Percentiles rank a stretch among this genome's conserved stretches.
These are phyloP conservation scores for Petrophora chlorosata DNA, from an alignment of 2,888 invertebrate species.

Conservation along the genomic window DNA sequence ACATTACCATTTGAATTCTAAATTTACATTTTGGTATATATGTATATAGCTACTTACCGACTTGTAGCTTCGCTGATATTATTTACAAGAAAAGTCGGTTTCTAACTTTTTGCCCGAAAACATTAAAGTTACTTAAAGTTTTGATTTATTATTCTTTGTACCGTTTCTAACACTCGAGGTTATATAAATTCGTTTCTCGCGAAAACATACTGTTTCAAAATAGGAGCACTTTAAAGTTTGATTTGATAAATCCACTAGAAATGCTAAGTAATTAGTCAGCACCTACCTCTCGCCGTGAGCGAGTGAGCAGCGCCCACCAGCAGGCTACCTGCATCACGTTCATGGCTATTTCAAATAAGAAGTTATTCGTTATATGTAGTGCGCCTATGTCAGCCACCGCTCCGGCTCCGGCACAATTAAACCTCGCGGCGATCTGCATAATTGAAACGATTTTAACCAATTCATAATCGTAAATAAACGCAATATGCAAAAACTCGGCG, in stretches of 20 bases:
- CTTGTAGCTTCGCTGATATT: conserved; percentile 6
- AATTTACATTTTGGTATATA: conserved; percentile 14
- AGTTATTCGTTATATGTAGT: background rate
- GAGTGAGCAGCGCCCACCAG: too few species aligned
- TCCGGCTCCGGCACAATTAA: background rate
- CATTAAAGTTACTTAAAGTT: conserved; percentile 9
- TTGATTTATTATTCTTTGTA: conserved; percentile 9
- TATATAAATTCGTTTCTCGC: background rate
- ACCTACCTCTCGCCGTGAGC: too few species aligned
- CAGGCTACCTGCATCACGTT: too few species aligned
- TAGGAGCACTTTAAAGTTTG: too few species aligned
- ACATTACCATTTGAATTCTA: conserved; percentile 18
- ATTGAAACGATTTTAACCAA: conserved; percentile 10
- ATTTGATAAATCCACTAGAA: too few species aligned
- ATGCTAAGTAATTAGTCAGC: too few species aligned
- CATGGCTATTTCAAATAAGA: too few species aligned
- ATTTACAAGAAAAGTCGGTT: conserved; percentile 14
- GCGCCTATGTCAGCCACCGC: background rate
- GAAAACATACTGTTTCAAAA: too few species aligned
- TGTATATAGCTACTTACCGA: too few species aligned
- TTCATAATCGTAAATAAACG: conserved; percentile 7
- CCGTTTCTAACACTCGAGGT: background rate
- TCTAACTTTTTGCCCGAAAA: conserved; percentile 9
- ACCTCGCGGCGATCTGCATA: background rate
- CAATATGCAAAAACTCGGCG: background rate